Evolutionary conservation across 2,797 vertebrate genomes (phyloP).

Genomic region (Sebastes taczanowskii): DNA sequence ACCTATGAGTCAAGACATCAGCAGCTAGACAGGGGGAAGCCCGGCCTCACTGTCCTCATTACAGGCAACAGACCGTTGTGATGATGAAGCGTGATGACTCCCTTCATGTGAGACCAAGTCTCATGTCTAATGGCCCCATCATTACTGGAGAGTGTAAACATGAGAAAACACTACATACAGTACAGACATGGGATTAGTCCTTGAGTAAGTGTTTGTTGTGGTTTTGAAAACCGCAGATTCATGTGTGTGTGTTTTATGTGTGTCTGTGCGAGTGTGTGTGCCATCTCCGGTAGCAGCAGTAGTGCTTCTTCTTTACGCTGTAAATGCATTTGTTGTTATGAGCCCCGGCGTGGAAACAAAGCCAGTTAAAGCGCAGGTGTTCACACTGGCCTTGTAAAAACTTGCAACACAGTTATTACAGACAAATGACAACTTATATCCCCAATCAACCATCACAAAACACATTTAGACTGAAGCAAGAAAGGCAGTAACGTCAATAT

Average conservation of each 20-base stretch:
- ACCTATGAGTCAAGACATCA: slow-evolving; percentile 43
- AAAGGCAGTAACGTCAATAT: neutral
- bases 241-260: slow-evolving; percentile 41
- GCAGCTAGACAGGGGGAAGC: slow-evolving; percentile 55
- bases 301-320: slow-evolving; percentile 15
- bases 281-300: slow-evolving; percentile 27
- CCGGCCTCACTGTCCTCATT: slow-evolving; percentile 57
- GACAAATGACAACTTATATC: slow-evolving; percentile 20
- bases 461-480: slow-evolving; percentile 20
- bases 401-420: slow-evolving; percentile 20
- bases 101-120: slow-evolving; percentile 69
- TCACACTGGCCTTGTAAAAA: slow-evolving; percentile 31
- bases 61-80: slow-evolving; percentile 46
- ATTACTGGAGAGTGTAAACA: slow-evolving; percentile 70
- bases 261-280: slow-evolving; percentile 25
- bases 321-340: slow-evolving; percentile 26
- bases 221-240: slow-evolving; percentile 53
- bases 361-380: slow-evolving; percentile 22
- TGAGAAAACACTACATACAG: slow-evolving; percentile 60
- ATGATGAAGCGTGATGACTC: slow-evolving; percentile 60
- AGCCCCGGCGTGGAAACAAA: slow-evolving; percentile 31
- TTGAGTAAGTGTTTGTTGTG: slow-evolving; percentile 68
- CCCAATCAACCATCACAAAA: slow-evolving; percentile 32
- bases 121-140: slow-evolving; percentile 64
- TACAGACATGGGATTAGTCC: slow-evolving; percentile 58